phyloP scores from a whole-genome alignment of 2,888 invertebrate species.

The Hipparchia semele region DNA sequence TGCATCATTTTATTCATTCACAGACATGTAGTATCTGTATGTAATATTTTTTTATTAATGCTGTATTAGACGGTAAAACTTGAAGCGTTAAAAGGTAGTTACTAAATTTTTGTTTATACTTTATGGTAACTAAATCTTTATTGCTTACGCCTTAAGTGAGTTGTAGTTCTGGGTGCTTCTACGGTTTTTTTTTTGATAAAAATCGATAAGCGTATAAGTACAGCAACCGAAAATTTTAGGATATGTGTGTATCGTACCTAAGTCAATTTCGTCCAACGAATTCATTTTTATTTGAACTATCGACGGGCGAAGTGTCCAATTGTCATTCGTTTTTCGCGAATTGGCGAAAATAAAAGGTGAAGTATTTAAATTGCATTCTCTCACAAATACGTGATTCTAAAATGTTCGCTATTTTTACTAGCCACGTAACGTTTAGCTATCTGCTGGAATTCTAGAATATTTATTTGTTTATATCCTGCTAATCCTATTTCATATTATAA shows the following conservation, averaged over 20 bases:
- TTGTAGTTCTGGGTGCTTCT: no score
- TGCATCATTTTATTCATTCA: no score
- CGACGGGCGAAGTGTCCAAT: constrained; percentile 29
- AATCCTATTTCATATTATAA: no score
- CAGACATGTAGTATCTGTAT: no score
- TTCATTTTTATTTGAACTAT: constrained; percentile 33
- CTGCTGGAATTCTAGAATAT: background rate
- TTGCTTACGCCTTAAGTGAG: no score
- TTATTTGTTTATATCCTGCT: background rate
- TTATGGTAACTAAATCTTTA: no score
- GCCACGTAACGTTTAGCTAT: background rate
- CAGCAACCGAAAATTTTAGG: background rate
- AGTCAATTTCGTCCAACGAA: constrained; percentile 28
- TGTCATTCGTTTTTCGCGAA: constrained; percentile 27
- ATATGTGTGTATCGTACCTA: constrained; percentile 23
- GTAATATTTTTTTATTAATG: no score
- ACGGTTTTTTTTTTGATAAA: no score
- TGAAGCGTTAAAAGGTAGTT: no score
- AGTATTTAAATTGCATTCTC: constrained; percentile 29
- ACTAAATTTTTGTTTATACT: no score
- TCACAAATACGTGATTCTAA: constrained; percentile 21
- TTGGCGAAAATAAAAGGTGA: constrained; percentile 25
- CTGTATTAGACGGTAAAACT: no score
- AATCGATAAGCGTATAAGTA: no score
- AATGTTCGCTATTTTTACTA: background rate